Evolutionary conservation across 2,113 vertebrate species (phyloP), one percentile per base, ranked within the genome.

Genomic region (Brachypteracias leptosomus): DNA sequence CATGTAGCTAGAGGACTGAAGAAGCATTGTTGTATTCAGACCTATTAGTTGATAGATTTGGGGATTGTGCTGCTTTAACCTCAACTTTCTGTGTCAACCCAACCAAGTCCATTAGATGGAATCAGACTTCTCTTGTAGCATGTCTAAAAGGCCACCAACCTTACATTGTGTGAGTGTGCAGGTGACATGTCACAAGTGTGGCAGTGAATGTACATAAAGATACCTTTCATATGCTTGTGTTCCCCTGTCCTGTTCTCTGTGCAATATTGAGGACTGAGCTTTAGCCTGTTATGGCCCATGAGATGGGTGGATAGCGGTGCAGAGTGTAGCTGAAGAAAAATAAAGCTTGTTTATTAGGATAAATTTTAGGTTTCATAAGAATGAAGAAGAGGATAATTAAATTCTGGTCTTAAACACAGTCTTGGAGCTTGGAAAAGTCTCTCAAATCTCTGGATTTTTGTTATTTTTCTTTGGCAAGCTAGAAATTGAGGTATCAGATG

Each of bases 271-370:
- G 68, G 63, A 71, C 24, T 1, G 13, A 84, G 51, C 36, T 92
- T 44, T 36, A 67, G 57, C 73, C 65, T 44, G 21, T 13, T 81
- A 4, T 1, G 5, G 70, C 46, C 46, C 0, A 0, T 38, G 62
- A 26, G 49, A 10, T 52, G 22, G 51, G 35, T 57, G 18, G 65
- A 4, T 52, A 35, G 31, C 51, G 82, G 21, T 78, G 61, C 24
- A 11, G 24, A 29, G n/a, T 13, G 62, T 70, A 59, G 29, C 33
- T 59, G 62, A 47, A 67, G 38, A 35, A 72, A 58, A 76, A 22
- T 20, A 19, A 46, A 68, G 10, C 22, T 38, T 84, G 14, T 62
- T 90, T 73, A 18, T 79, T 82, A 68, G 36, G 31, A 29, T 76
- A 35, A 84, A 66, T 33, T 31, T 9, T 63, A 46, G 47, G 29